Base-by-base conservation (phyloP, 35 echinoderm and acorn worm genomes). In the Lytechinus variegatus region DNA sequence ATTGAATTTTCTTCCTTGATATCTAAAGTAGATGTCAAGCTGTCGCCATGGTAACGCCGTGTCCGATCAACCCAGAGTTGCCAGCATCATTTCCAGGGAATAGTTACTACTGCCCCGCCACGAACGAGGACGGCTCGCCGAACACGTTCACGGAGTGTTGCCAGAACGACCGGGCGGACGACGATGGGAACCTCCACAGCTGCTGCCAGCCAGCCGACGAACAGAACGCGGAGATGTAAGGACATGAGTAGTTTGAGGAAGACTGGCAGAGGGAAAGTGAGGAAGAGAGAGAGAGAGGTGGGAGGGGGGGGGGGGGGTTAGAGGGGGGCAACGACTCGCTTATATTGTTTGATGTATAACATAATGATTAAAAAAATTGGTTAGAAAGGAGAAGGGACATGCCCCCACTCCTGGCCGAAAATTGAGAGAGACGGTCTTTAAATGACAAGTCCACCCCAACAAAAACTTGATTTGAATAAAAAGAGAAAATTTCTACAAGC, bases 91-190 rank as follows among this genome's bases (percentile, higher is more conserved):
- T 51, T 14, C 95, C 95, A 9, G 97, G 95, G 9, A 99, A 99
- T 54, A 95, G 86, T 6, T 99, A 99, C 95, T 96, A 93, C 54
- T 99, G 98, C 94, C 96, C 96, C 1, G 90, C 95, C 27, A 94
- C 92, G 27, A 97, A 99, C 89, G 89, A 89, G 11, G 98, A 99
- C 89, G 98, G 97, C 9, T 95, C 96, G 54, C 72, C 60, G 21
- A 99, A 99, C 87, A 21, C 87, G 9, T 97, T 97, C 88, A 99
- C 92, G 16, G 95, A 99, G 86, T 99, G 98, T 93, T 99, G 98
- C 93, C 94, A 96, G 87, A 97, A 96, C 93, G 98, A 97, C 54
- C 95, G 98, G 13, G 93, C 97, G 0, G 98, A 97, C 61, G 92
- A 61, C 8, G 91, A 96, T 14, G 96, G 96, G 21, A 87, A 99